Base-by-base conservation (phyloP, 2,797 vertebrate genomes). In the Crocodylus rhombifer region DNA sequence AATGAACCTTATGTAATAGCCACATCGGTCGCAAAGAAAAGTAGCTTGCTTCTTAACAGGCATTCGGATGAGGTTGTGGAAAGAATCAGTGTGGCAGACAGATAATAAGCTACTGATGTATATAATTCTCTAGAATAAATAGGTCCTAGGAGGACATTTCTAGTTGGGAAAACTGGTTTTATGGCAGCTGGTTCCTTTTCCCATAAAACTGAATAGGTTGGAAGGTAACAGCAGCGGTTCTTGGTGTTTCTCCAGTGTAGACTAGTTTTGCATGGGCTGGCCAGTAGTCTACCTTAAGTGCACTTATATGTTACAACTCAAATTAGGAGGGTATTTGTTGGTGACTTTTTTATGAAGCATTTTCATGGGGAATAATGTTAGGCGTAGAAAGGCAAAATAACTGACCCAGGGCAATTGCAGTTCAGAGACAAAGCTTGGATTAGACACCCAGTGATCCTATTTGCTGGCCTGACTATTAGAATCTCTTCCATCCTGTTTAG, bases 341-440 rank as follows among this genome's bases (percentile, higher is more conserved):
- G 71, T 77, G 33, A 14, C 0, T 4, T 4, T 1, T 1, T 9
- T 55, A 51, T 67, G 20, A 67, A 33, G 64, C n/a, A 67, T 42
- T 42, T 42, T 42, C n/a, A n/a, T 5, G 12, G 55, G 42, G 21
- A 26, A 56, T 28, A 1, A 2, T 77, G 5, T 25, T 15, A 33
- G n/a, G 14, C 25, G 26, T 1, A 13, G 25, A 23, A 64, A 91
- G 60, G 17, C 18, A 2, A 23, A 71, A 55, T 16, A 8, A 55
- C 4, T 3, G 2, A 4, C 4, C 11, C 2, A 1, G 0, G 21
- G 58, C 75, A 0, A 2, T 0, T 1, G 18, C 28, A 56, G 17
- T 7, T n/a, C 18, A 28, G 1, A 4, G 7, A 1, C 2, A 55
- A 28, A 6, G 8, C 13, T 2, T 17, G 25, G 57, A 71, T 80